Evolutionary conservation across 2,113 vertebrate genomes (phyloP).

Genomic region (Sander vitreus): DNA sequence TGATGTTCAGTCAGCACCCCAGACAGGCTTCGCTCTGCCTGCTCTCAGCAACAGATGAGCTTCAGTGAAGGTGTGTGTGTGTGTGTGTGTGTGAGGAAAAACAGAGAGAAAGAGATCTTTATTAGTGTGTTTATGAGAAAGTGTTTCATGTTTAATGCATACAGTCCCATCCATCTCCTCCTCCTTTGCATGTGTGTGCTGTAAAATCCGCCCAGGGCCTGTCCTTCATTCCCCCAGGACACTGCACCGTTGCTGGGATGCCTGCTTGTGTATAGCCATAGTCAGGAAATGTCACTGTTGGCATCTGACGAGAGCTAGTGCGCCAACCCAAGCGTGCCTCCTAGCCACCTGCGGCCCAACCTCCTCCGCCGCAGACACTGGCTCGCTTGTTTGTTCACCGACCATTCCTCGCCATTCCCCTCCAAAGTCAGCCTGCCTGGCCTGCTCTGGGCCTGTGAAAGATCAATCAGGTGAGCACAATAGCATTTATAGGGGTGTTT

Average conservation of each 20-base stretch:
- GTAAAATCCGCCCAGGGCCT: constrained; percentile 62
- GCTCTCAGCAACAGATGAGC: constrained; percentile 50
- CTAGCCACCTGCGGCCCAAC: constrained; percentile 83
- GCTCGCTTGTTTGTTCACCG: constrained; percentile 81
- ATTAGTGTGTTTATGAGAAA: constrained; percentile 53
- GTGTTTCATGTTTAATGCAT: constrained; percentile 65
- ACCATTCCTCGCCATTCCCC: constrained; percentile 69
- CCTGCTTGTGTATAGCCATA: constrained; percentile 80
- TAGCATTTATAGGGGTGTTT: constrained; percentile 82
- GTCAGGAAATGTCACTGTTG: constrained; percentile 85
- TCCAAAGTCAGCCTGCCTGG: constrained; percentile 77
- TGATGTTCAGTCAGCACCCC: constrained; percentile 46
- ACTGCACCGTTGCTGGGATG: constrained; percentile 83
- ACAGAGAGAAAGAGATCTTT: constrained; percentile 61
- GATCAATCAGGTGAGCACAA: constrained; percentile 86
- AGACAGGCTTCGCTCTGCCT: constrained; percentile 52
- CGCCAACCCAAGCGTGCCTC: constrained; percentile 81
- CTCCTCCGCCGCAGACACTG: constrained; percentile 78
- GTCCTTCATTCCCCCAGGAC: constrained; percentile 80
- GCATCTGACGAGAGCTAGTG: constrained; percentile 74
- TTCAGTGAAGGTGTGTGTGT: constrained; percentile 47
- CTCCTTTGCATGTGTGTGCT: constrained; percentile 48
- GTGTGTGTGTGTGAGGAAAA: constrained; percentile 42
- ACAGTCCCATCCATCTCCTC: constrained; percentile 11
- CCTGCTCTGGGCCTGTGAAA: constrained; percentile 71